Evolutionary conservation across 2,113 vertebrate species (phyloP).

Genomic region (Tor tambroides): DNA sequence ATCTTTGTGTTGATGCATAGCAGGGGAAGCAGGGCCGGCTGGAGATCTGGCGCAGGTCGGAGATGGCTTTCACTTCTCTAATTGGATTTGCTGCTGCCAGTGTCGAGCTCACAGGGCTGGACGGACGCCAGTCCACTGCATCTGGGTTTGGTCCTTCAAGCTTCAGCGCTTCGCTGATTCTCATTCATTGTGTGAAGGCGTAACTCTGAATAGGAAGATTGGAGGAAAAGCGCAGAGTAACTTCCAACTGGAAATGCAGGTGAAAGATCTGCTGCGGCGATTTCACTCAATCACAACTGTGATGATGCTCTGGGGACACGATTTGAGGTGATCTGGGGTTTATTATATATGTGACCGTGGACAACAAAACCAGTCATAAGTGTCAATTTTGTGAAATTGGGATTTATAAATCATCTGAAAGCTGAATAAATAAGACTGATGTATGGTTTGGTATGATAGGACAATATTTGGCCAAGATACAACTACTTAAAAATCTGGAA

Average conservation of each 20-base stretch:
- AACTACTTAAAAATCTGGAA: too few species aligned
- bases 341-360: too few species aligned
- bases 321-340: not conserved
- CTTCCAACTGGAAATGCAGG: conserved; percentile 21
- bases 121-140: conserved; percentile 47
- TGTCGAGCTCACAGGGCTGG: conserved; percentile 42
- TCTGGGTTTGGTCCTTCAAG: conserved; percentile 56
- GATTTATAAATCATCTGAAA: too few species aligned
- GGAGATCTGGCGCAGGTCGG: conserved; percentile 18
- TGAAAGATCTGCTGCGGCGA: conserved; percentile 36
- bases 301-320: not conserved
- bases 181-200: conserved; percentile 54
- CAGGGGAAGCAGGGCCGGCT: not conserved
- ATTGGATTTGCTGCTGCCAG: conserved; percentile 54
- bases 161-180: conserved; percentile 57
- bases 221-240: not conserved
- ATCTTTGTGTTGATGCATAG: conserved; percentile 28
- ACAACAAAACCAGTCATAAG: too few species aligned
- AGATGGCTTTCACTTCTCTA: conserved; percentile 49
- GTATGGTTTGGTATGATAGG: too few species aligned
- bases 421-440: too few species aligned
- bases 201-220: conserved; percentile 42
- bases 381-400: too few species aligned
- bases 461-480: too few species aligned
- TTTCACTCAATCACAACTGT: not conserved